phyloP scores from a whole-genome alignment of 2,888 invertebrate species.

The Morpho deidamia region DNA sequence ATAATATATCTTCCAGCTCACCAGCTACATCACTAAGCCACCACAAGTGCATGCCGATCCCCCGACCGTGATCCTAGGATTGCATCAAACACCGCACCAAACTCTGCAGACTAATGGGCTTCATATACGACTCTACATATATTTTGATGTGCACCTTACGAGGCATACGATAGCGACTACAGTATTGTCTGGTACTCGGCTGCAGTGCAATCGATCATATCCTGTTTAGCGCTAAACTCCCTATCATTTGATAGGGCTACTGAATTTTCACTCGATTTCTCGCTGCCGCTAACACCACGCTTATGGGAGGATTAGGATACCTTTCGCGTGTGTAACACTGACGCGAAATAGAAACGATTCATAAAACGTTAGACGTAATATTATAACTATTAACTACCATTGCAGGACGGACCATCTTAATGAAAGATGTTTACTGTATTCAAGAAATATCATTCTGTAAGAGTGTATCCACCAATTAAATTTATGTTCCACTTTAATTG shows the following conservation, averaged over 20 bases:
- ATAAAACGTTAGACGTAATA: no score
- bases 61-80: background rate
- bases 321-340: no score
- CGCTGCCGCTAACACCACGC: background rate
- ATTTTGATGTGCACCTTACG: background rate
- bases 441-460: no score
- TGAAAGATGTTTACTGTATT: no score
- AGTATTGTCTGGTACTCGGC: background rate
- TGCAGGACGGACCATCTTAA: no score
- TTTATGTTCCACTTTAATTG: no score
- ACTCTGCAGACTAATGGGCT: background rate
- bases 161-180: background rate
- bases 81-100: background rate
- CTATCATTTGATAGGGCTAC: constrained; percentile 7
- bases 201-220: constrained; percentile 14
- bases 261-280: constrained; percentile 10
- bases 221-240: constrained; percentile 13
- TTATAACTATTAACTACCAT: no score
- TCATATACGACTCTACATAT: background rate
- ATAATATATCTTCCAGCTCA: no score
- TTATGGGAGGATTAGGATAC: background rate
- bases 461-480: no score
- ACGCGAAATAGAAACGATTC: no score
- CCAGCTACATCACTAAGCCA: no score
- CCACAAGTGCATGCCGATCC: no score